These are phyloP conservation scores for Diaphora mendica DNA, from an alignment of 2,888 invertebrate species.

Conservation along the genomic window DNA sequence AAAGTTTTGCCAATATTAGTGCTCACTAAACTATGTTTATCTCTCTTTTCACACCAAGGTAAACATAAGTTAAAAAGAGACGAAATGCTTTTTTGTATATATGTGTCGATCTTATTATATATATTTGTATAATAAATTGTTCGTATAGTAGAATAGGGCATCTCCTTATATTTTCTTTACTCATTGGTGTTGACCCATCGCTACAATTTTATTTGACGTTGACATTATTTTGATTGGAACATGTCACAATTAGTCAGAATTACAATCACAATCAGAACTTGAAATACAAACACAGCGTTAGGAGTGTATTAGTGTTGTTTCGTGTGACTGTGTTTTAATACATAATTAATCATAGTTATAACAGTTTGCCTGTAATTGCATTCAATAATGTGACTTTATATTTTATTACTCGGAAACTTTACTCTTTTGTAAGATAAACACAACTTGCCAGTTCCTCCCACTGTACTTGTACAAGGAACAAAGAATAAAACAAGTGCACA, in stretches of 20 bases:
- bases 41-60: no score
- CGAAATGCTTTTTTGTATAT: no score
- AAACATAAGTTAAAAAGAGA: no score
- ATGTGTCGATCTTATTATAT: no score
- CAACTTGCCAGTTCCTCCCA: conserved; percentile 4
- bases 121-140: no score
- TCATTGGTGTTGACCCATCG: no score
- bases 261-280: conserved; percentile 1
- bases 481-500: not conserved
- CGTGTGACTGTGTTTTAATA: conserved; percentile 8
- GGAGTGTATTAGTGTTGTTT: conserved; percentile 6
- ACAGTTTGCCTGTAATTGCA: not conserved
- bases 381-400: conserved; percentile 36
- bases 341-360: not conserved
- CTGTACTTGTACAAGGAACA: not conserved
- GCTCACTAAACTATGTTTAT: no score
- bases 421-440: not conserved
- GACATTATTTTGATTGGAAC: not conserved
- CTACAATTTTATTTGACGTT: not conserved
- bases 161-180: no score
- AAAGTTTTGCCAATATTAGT: no score
- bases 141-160: no score
- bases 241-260: conserved; percentile 3
- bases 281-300: conserved; percentile 14
- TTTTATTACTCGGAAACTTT: not conserved